Base-by-base conservation (phyloP, 2,888 invertebrate genomes). In the Netelia virgata region DNA sequence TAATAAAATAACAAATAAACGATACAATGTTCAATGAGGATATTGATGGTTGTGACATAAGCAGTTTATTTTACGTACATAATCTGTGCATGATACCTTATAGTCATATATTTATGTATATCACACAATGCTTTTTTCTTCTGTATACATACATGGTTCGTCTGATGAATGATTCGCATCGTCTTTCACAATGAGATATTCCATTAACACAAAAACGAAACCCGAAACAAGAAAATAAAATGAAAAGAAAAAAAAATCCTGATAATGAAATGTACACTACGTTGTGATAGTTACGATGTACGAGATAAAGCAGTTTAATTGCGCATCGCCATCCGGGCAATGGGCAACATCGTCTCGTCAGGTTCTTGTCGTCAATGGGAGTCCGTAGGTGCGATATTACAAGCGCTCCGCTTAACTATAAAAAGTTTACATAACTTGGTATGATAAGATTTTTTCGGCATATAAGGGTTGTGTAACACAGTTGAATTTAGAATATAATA, bases 21-120 rank as follows among this genome's bases (percentile, higher is more conserved):
- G 28, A 61, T 18, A 63, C 41, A 23, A 41, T 43, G n/a, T 16
- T 55, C 18, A 47, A 63, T 41, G 47, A 41, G 1, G 18, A 23
- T 69, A 16, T n/a, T 41, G 0, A 70, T 61, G 36, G 73, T 72
- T 73, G 68, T 55, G 50, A 73, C 84, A 84, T 79, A 79, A 86
- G 80, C 73, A 57, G 75, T 84, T 86, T 86, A 83, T 85, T 85
- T 86, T 86, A 83, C 79, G 79, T 84, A 84, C 84, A 84, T 81
- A 81, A 81, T 81, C 81, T 78, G 76, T 74, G 84, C 84, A 84
- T 81, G 80, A 80, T 73, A 80, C 72, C 75, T 80, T 61, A 75
- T 81, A 47, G 23, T 82, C 69, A 73, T 55, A 76, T 76, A 41
- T 41, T 69, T 78, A 75, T 66, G 68, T 81, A 75, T 84, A 84